phyloP scores from a whole-genome alignment of 2,113 vertebrate species.

The Stegastes partitus region DNA sequence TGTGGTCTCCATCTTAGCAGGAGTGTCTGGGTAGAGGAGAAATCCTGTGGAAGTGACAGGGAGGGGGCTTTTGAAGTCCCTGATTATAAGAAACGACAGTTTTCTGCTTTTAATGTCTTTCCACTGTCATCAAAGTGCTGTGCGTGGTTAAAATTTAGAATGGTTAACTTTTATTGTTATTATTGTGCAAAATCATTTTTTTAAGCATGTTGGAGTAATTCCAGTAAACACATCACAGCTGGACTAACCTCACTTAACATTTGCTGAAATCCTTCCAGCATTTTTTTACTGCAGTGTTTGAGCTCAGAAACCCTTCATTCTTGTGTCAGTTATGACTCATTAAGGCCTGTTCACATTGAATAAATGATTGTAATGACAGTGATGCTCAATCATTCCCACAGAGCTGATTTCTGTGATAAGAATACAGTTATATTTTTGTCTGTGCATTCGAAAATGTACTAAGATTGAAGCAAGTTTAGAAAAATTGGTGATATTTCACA shows the following conservation, averaged over 20 bases:
- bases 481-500: background rate
- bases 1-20: slow-evolving; percentile 79
- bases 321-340: background rate
- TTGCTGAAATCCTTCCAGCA: background rate
- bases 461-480: too few species aligned
- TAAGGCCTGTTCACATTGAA: slow-evolving; percentile 4
- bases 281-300: background rate
- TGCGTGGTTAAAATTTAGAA: background rate
- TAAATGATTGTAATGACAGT: background rate
- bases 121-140: background rate
- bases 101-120: background rate
- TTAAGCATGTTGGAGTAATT: too few species aligned
- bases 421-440: background rate
- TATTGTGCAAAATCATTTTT: background rate
- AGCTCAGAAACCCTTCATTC: background rate
- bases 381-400: background rate
- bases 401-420: background rate
- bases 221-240: background rate
- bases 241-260: background rate
- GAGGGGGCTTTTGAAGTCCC: background rate
- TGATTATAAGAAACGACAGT: background rate
- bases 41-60: slow-evolving; percentile 63
- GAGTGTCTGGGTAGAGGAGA: slow-evolving; percentile 83
- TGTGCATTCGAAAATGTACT: too few species aligned
- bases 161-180: background rate